Base-by-base conservation (phyloP, 37 sponge, comb jelly and placozoan species). In the Petrosia ficiformis region DNA sequence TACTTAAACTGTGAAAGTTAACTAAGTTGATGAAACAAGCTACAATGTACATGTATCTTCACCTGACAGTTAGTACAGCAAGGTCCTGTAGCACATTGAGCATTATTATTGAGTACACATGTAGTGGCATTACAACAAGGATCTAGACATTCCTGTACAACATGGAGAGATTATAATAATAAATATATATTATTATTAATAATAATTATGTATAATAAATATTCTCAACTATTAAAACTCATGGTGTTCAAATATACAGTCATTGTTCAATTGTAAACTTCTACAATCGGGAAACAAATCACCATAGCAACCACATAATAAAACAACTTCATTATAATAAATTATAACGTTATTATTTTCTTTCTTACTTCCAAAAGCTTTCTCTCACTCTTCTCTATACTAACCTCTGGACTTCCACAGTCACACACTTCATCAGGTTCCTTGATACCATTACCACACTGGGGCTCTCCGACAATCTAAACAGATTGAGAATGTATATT, bases 361-460 rank as follows among this genome's bases (percentile, higher is more conserved):
- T n/a, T n/a, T n/a, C n/a, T n/a, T n/a, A n/a, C n/a, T n/a, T n/a
- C n/a, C n/a, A n/a, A n/a, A n/a, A n/a, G n/a, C n/a, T n/a, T n/a
- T n/a, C 54, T 19, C 54, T 8, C 54, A 48, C 54, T 19, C 54
- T 16, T 19, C 39, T 32, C 8, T 32, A 19, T 0, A 22, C 72
- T 54, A 3, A 82, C 83, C 68, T 70, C 61, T 31, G 58, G 21
- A 54, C 73, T 38, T 8, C 89, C 93, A 80, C 93, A 87, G 72
- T 92, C 93, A 37, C 93, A 87, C 2, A 21, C 70, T 58, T 87
- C 89, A 24, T 77, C 77, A 30, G 77, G 71, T 21, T 92, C 93
- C 21, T 73, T 54, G 3, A 92, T 84, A 0, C 93, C 93, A 78
- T 92, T 92, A 4, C 93, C 93, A 78, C 93, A 92, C 28, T 19